These are phyloP conservation scores for Arge pagana DNA, from an alignment of 2,888 invertebrate genomes.

Conservation along the genomic window DNA sequence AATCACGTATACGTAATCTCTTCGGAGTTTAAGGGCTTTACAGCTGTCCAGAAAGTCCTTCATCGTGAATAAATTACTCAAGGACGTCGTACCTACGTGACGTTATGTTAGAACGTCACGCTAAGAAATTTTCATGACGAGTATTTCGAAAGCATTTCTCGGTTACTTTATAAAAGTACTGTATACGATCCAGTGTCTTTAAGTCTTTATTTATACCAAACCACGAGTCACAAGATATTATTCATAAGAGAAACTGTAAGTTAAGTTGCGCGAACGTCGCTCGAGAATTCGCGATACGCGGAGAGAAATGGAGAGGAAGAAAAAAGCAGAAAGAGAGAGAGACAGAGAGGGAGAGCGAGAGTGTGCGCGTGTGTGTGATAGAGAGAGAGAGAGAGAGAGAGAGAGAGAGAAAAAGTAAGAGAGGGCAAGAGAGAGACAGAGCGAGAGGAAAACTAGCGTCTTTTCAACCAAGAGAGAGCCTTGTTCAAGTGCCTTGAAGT, in stretches of 20 bases:
- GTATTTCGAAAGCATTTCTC: neutral
- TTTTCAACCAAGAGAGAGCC: slow-evolving; percentile 56
- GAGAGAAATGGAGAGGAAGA: slow-evolving; percentile 30
- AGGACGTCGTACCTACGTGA: too few relatives aligned
- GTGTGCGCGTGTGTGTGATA: slow-evolving; percentile 10
- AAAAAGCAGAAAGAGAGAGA: slow-evolving; percentile 27
- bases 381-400: slow-evolving; percentile 15
- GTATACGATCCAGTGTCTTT: neutral
- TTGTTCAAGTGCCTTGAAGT: slow-evolving; percentile 59
- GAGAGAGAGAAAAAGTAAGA: slow-evolving; percentile 37
- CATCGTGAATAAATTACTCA: too few relatives aligned
- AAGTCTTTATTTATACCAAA: slow-evolving; percentile 3
- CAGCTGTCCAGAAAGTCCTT: too few relatives aligned
- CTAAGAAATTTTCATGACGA: too few relatives aligned
- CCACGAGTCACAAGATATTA: slow-evolving; percentile 29
- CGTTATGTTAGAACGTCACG: too few relatives aligned
- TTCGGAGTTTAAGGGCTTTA: too few relatives aligned
- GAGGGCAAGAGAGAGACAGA: slow-evolving; percentile 38
- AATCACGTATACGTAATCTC: too few relatives aligned
- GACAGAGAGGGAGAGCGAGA: slow-evolving; percentile 38
- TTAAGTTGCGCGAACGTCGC: slow-evolving; percentile 19
- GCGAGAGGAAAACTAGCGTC: slow-evolving; percentile 39
- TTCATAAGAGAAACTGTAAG: slow-evolving; percentile 29
- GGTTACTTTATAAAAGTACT: slow-evolving; percentile 2
- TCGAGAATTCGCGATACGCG: slow-evolving; percentile 32